Percentiles rank a stretch among this genome's conserved stretches.
Conservation (phyloP, 2,797 vertebrate genomes). For the Apogon talboti region DNA sequence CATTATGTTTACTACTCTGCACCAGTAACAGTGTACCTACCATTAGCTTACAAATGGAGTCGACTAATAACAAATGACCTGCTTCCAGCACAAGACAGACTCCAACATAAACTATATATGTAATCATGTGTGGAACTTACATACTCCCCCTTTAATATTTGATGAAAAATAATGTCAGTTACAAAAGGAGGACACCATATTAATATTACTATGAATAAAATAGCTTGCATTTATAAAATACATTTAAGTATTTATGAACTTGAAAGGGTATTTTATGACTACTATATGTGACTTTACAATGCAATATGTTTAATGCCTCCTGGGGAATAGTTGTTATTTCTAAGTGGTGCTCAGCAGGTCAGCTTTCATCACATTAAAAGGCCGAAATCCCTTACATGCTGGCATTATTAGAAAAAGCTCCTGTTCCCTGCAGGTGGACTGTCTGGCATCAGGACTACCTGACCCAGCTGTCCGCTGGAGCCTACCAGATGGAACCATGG, state of each 20-base stretch:
- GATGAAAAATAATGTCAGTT: slow-evolving; percentile 44
- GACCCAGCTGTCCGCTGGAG: slow-evolving; percentile 92
- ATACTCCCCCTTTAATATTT: slow-evolving; percentile 37
- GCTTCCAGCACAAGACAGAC: too few relatives aligned
- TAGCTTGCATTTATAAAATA: slow-evolving; percentile 21
- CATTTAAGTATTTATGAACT: slow-evolving; percentile 33
- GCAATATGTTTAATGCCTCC: not conserved
- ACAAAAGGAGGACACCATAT: slow-evolving; percentile 19
- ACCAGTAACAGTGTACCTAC: too few relatives aligned
- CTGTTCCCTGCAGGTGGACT: slow-evolving; percentile 85
- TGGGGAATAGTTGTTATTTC: not conserved
- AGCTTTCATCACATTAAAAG: slow-evolving; percentile 5
- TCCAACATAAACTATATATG: too few relatives aligned
- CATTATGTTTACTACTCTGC: too few relatives aligned
- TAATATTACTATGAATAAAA: slow-evolving; percentile 19
- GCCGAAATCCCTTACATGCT: not conserved
- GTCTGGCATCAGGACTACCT: slow-evolving; percentile 92
- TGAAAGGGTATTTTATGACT: slow-evolving; percentile 1
- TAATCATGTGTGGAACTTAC: too few relatives aligned
- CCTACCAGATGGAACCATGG: slow-evolving; percentile 92
- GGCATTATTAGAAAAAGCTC: slow-evolving; percentile 12
- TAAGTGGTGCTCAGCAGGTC: not conserved
- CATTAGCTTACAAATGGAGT: too few relatives aligned
- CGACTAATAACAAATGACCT: too few relatives aligned
- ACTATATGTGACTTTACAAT: not conserved